phyloP scores from a whole-genome alignment of 2,113 vertebrate species.

The Podarcis raffonei region DNA sequence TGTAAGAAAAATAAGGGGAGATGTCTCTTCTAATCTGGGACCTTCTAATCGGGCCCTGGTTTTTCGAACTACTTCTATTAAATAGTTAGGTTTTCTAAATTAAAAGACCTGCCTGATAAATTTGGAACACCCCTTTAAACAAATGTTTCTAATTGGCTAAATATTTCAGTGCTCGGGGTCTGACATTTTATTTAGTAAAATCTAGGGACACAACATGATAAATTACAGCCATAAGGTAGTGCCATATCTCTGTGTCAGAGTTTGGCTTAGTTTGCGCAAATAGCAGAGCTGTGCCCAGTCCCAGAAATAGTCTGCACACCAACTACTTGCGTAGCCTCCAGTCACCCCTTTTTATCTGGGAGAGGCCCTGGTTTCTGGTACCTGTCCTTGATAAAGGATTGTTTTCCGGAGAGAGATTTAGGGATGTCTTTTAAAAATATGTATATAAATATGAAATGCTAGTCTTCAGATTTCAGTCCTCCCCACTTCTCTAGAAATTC shows the following conservation, averaged over 20 bases:
- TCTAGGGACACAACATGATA: not conserved
- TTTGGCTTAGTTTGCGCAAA: not conserved
- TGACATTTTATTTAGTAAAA: not conserved
- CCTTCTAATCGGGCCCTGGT: not conserved
- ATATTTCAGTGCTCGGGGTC: not conserved
- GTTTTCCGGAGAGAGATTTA: not conserved
- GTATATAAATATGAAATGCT: not conserved
- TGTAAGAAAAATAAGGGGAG: not conserved
- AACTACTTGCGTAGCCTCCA: not conserved
- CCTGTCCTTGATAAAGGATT: not conserved
- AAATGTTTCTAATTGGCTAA: not conserved
- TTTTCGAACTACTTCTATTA: not conserved
- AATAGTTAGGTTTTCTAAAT: not conserved
- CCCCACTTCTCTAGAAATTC: not conserved
- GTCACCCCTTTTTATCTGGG: not conserved
- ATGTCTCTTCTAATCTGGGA: not conserved
- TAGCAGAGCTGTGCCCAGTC: not conserved
- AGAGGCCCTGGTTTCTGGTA: not conserved
- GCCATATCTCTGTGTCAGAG: not conserved
- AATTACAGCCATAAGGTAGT: not conserved
- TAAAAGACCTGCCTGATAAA: not conserved
- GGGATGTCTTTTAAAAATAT: not conserved
- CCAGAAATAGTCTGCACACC: not conserved
- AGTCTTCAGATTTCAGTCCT: not conserved
- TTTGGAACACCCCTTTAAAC: not conserved